phyloP scores from a whole-genome alignment of 2,797 vertebrate genomes.

The Acipenser transmontanus region DNA sequence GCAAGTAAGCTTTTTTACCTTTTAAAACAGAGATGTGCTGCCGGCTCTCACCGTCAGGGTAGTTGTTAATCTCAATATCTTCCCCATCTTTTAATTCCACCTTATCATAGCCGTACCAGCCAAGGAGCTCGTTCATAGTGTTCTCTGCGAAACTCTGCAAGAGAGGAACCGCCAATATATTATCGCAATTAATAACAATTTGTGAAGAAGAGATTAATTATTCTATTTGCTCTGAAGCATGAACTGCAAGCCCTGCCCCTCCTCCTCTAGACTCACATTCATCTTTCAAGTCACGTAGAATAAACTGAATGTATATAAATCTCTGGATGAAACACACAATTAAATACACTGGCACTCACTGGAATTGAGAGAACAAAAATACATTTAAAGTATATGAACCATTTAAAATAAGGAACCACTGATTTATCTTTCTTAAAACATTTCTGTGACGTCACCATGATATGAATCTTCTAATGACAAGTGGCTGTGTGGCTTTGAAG shows the following conservation, averaged over 20 bases:
- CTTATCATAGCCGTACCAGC: slow-evolving; percentile 99
- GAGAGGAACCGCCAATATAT: slow-evolving; percentile 58
- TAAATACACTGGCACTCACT: slow-evolving; percentile 19
- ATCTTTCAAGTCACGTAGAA: slow-evolving; percentile 50
- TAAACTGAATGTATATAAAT: slow-evolving; percentile 51
- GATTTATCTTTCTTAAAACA: no score
- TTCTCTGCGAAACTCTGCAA: slow-evolving; percentile 97
- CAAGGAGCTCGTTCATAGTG: slow-evolving; percentile 98
- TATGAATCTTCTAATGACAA: no score
- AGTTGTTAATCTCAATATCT: slow-evolving; percentile 89
- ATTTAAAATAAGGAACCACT: no score
- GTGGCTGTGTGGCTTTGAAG: no score
- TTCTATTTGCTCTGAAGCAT: slow-evolving; percentile 35
- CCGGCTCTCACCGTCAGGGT: slow-evolving; percentile 81
- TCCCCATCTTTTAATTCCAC: slow-evolving; percentile 98
- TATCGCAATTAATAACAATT: slow-evolving; percentile 58
- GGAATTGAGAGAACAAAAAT: neutral
- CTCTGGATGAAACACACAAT: slow-evolving; percentile 41
- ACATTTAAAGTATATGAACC: neutral
- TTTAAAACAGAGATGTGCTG: slow-evolving; percentile 98
- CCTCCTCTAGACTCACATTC: slow-evolving; percentile 38
- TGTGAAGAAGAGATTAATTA: slow-evolving; percentile 41
- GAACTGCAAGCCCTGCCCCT: slow-evolving; percentile 36
- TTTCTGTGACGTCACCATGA: no score
- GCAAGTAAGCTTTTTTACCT: slow-evolving; percentile 61